Percentiles rank a stretch among this genome's conserved stretches.
Conservation (phyloP, 2,113 vertebrate genomes). For the Ochotona princeps region DNA sequence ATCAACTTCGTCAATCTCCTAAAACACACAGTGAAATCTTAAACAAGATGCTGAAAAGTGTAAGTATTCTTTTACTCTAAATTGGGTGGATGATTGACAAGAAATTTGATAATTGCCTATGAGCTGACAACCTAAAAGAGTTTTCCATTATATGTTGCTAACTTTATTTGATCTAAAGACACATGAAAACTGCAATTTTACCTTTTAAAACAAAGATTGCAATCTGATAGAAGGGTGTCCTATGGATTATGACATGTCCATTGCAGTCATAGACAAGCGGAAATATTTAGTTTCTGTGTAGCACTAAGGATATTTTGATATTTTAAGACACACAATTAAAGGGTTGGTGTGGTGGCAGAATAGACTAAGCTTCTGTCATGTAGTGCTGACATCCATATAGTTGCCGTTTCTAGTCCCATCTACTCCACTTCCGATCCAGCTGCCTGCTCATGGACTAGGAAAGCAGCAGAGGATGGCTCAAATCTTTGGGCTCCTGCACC, state of each 20-base stretch:
- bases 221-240: constrained; percentile 32
- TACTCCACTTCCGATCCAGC: too few species aligned
- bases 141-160: constrained; percentile 52
- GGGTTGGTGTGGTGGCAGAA: too few species aligned
- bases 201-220: constrained; percentile 40
- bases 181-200: constrained; percentile 55
- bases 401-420: too few species aligned
- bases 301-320: not conserved
- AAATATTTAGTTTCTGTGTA: constrained; percentile 8
- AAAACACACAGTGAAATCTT: constrained; percentile 61
- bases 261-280: not conserved
- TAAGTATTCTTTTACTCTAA: constrained; percentile 26
- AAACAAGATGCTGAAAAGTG: constrained; percentile 20
- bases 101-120: constrained; percentile 57
- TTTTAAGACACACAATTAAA: not conserved
- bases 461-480: too few species aligned
- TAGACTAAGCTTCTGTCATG: too few species aligned
- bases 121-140: constrained; percentile 54
- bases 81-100: constrained; percentile 24
- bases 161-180: constrained; percentile 59
- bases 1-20: not conserved
- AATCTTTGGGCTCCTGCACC: too few species aligned
- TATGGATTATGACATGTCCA: constrained; percentile 27
- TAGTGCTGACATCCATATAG: too few species aligned
- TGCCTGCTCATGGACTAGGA: too few species aligned